Conservation (phyloP, 2,888 invertebrate genomes). For the Notodonta dromedarius region DNA sequence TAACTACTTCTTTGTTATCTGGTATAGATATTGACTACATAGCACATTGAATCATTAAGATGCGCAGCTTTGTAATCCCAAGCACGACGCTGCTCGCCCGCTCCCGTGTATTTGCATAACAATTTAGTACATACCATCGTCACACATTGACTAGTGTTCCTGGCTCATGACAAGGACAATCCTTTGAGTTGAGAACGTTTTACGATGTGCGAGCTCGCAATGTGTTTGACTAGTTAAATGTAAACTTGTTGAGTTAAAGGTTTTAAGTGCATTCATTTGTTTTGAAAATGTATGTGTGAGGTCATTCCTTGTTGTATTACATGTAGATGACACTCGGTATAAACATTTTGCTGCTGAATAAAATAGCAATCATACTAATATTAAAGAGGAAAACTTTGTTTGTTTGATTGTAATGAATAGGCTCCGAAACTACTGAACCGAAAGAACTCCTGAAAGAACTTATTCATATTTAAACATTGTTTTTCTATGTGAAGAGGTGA, state of each 20-base stretch:
- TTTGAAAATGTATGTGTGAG: not conserved
- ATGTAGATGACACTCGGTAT: too few species aligned
- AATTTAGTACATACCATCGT: not conserved
- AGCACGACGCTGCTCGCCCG: not conserved
- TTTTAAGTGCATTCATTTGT: slow-evolving; percentile 3
- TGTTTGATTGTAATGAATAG: too few species aligned
- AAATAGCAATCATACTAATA: too few species aligned
- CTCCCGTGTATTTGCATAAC: slow-evolving; percentile 2
- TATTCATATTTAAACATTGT: too few species aligned
- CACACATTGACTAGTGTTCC: not conserved
- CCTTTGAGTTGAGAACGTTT: not conserved
- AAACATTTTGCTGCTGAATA: too few species aligned
- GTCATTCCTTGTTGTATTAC: too few species aligned
- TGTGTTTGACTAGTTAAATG: too few species aligned
- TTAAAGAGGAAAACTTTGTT: too few species aligned
- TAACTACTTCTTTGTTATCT: not conserved
- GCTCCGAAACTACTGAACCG: too few species aligned
- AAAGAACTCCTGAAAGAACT: too few species aligned
- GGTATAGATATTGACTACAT: not conserved
- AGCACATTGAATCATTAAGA: not conserved
- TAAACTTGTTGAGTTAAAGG: too few species aligned
- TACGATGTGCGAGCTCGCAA: not conserved
- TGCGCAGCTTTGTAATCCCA: slow-evolving; percentile 2
- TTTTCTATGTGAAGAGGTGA: too few species aligned
- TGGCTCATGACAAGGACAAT: not conserved